Evolutionary conservation across 2,113 vertebrate genomes (phyloP).

Genomic region (Leptosomus discolor): DNA sequence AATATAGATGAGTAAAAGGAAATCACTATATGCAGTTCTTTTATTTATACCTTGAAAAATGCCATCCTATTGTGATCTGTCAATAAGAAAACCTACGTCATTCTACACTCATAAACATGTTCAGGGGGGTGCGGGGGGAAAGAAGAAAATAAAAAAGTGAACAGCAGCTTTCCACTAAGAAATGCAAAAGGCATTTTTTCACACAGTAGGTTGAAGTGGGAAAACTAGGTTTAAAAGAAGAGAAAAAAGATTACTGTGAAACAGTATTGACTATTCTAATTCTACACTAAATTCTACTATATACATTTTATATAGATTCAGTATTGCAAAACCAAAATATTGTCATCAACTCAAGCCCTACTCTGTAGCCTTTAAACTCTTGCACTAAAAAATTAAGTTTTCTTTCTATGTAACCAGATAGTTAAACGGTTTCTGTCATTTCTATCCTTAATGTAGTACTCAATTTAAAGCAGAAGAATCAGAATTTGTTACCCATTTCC

Average conservation of each 20-base stretch:
- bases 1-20: neutral
- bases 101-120: conserved; percentile 68
- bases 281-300: neutral
- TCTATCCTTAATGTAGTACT: neutral
- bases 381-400: neutral
- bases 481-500: neutral
- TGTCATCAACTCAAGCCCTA: neutral
- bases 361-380: neutral
- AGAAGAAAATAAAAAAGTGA: neutral
- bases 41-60: conserved; percentile 54
- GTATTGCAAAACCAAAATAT: neutral
- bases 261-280: neutral
- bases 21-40: conserved; percentile 33
- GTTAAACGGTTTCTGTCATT: neutral
- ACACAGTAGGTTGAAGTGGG: conserved; percentile 30
- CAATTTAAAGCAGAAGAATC: neutral
- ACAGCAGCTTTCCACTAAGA: conserved; percentile 58
- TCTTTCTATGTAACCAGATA: neutral
- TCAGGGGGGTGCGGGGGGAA: conserved; percentile 14
- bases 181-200: conserved; percentile 15
- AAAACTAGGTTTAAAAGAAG: neutral
- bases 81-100: conserved; percentile 63
- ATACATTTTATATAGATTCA: neutral
- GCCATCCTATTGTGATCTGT: conserved; percentile 61
- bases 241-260: neutral